phyloP scores from a whole-genome alignment of 1,140 invertebrate genomes.

The Drosophila punjabiensis region DNA sequence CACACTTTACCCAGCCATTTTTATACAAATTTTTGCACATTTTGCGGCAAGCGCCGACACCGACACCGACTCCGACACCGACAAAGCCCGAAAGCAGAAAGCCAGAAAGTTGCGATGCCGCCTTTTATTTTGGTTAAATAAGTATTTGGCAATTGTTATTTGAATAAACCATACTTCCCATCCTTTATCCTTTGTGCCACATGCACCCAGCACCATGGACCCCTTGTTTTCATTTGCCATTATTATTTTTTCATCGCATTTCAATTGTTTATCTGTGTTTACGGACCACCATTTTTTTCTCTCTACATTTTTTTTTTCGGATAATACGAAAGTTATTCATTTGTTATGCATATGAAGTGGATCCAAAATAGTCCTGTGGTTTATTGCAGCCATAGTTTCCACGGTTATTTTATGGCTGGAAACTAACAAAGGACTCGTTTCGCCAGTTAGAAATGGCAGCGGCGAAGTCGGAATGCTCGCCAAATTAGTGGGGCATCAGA shows the following conservation, averaged over 20 bases:
- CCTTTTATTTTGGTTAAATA: conserved; percentile 76
- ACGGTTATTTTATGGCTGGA: conserved; percentile 6
- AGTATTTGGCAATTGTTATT: conserved; percentile 81
- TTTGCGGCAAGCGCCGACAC: conserved; percentile 22
- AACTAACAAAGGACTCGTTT: conserved; percentile 56
- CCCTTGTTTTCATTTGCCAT: conserved; percentile 54
- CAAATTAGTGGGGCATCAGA: conserved; percentile 49
- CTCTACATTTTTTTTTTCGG: conserved; percentile 15
- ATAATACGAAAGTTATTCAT: conserved; percentile 73
- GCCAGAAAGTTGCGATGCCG: conserved; percentile 61
- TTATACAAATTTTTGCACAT: conserved; percentile 69
- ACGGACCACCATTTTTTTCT: conserved; percentile 22
- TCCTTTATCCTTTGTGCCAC: conserved; percentile 49
- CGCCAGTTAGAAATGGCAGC: conserved; percentile 49
- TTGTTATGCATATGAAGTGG: conserved; percentile 81
- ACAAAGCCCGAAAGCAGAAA: conserved; percentile 49
- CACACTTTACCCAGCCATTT: conserved; percentile 68
- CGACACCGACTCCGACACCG: conserved; percentile 23
- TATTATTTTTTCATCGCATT: conserved; percentile 57
- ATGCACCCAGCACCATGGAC: background rate
- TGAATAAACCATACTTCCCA: conserved; percentile 57
- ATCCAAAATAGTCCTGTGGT: conserved; percentile 54
- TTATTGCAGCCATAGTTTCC: conserved; percentile 33
- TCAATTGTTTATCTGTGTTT: conserved; percentile 67
- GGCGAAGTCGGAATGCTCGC: conserved; percentile 17